Percentiles rank a stretch among this genome's conserved stretches.
Evolutionary conservation across 2,888 invertebrate genomes (phyloP).

Genomic region (Acanthosoma haemorrhoidale): DNA sequence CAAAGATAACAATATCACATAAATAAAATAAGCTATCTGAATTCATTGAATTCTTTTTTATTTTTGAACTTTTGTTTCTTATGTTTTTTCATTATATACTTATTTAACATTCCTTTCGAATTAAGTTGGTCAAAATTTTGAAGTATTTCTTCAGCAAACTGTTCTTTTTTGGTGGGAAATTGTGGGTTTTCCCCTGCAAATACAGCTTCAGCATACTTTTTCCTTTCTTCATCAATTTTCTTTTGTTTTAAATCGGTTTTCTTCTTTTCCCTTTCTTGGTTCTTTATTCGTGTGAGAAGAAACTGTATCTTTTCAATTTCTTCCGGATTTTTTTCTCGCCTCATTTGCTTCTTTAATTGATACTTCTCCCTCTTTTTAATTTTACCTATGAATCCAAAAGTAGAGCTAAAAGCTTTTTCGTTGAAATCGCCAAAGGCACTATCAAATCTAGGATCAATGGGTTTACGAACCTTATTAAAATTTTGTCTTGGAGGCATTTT

Average conservation of each 20-base stretch:
- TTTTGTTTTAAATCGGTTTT: slow-evolving; percentile 31
- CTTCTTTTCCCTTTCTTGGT: slow-evolving; percentile 25
- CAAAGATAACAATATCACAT: too few relatives aligned
- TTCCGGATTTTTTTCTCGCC: slow-evolving; percentile 57
- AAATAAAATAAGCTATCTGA: too few relatives aligned
- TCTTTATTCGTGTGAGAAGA: slow-evolving; percentile 58
- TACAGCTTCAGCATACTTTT: slow-evolving; percentile 30
- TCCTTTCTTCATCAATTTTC: slow-evolving; percentile 26
- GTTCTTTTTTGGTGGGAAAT: slow-evolving; percentile 49
- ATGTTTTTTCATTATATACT: slow-evolving; percentile 73
- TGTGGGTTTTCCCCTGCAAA: slow-evolving; percentile 23
- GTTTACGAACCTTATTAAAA: slow-evolving; percentile 43
- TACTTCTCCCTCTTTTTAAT: slow-evolving; percentile 65
- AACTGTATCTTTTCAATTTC: slow-evolving; percentile 60
- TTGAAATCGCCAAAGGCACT: slow-evolving; percentile 74
- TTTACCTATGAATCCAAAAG: slow-evolving; percentile 72
- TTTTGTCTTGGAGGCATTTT: slow-evolving; percentile 53
- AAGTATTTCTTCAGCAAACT: slow-evolving; percentile 66
- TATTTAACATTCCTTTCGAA: slow-evolving; percentile 66
- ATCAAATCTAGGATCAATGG: slow-evolving; percentile 82
- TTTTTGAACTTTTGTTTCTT: slow-evolving; percentile 52
- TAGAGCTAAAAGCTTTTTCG: slow-evolving; percentile 63
- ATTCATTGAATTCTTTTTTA: not conserved
- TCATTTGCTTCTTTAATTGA: slow-evolving; percentile 57
- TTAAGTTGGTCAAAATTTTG: slow-evolving; percentile 76